phyloP scores from a whole-genome alignment of 2,797 vertebrate genomes.

The Cuculus canorus region DNA sequence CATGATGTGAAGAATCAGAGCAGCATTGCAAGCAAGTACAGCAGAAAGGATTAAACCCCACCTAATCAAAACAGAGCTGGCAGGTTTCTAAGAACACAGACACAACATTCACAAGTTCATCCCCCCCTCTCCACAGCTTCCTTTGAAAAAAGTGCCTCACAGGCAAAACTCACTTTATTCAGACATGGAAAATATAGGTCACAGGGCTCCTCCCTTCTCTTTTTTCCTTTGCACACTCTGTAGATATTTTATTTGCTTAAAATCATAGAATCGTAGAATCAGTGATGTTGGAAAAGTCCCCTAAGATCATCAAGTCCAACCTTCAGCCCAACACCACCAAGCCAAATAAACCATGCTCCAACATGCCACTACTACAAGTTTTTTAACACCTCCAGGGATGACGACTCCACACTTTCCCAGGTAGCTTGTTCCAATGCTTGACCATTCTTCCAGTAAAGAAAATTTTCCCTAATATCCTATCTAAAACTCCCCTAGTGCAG shows the following conservation, averaged over 20 bases:
- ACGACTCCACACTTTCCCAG: too few relatives aligned
- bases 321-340: too few relatives aligned
- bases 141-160: not conserved
- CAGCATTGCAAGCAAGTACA: not conserved
- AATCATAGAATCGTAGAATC: too few relatives aligned
- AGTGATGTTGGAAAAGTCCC: too few relatives aligned
- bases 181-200: not conserved
- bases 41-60: not conserved
- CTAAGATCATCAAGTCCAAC: too few relatives aligned
- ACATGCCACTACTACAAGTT: too few relatives aligned
- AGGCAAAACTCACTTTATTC: not conserved
- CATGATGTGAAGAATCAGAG: not conserved
- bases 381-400: too few relatives aligned
- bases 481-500: too few relatives aligned
- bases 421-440: too few relatives aligned
- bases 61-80: not conserved
- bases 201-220: not conserved
- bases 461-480: too few relatives aligned
- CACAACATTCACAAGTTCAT: fast-evolving
- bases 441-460: too few relatives aligned
- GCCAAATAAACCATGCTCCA: too few relatives aligned
- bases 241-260: not conserved
- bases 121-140: not conserved
- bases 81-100: not conserved
- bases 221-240: not conserved